Evolutionary conservation across 2,797 vertebrate genomes (phyloP), one percentile per base, ranked within the genome.

Genomic region (Alectoris magna): DNA sequence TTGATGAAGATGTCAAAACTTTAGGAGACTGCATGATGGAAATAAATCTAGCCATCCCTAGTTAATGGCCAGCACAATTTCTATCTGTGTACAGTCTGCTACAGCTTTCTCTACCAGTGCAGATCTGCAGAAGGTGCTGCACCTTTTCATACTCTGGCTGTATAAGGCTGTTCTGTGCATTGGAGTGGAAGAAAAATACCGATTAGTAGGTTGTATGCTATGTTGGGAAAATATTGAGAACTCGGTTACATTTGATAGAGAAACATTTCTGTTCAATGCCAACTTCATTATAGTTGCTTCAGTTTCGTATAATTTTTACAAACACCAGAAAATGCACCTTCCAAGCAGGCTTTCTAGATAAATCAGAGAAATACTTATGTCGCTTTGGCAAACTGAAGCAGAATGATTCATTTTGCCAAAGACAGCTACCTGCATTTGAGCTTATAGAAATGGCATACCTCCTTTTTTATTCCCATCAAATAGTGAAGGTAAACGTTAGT

Each of bases 1-100:
- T 95, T 96, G 95, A 96, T 96, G 94, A 95, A 93, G 89, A 96
- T 98, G 97, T 97, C 97, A 97, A 97, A 97, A 97, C 96, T 94
- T 94, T 87, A 96, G 96, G 96, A 96, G 97, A 90, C 97, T 88
- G 96, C 89, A 87, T 95, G 81, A 96, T 96, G 96, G 93, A 96
- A 97, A 93, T 94, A 93, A 94, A 93, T 91, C 93, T 93, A 87
- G 89, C 78, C 72, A 84, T 84, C 92, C 83, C 76, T 87, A 68
- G 74, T 95, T 88, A 93, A 80, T n/a, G 90, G 92, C 68, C 84
- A 94, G 87, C 66, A 76, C 69, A 71, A 39, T 80, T 94, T 85
- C 91, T 95, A 5, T 71, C 67, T 63, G 38, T 31, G 55, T 49
- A 21, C 38, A 29, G 73, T 38, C 68, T 81, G 34, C 58, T 84